phyloP scores from a whole-genome alignment of 2,113 vertebrate species.

The Holacanthus passer region DNA sequence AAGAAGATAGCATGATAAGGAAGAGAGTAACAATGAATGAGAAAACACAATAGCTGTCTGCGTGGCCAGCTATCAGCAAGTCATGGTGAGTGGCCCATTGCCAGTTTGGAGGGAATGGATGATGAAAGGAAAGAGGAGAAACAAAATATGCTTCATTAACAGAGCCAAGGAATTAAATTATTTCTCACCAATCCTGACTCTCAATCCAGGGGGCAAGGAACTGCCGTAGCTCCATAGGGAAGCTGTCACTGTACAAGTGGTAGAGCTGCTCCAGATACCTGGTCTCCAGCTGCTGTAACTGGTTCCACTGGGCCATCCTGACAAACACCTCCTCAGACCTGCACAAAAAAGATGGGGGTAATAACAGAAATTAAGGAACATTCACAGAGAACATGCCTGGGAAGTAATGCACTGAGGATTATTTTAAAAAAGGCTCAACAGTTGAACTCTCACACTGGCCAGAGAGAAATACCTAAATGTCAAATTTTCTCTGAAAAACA shows the following conservation, averaged over 20 bases:
- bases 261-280: conserved; percentile 98
- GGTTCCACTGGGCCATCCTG: conserved; percentile 99
- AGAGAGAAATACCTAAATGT: conserved; percentile 32
- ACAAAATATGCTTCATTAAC: background rate
- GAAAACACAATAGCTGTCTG: conserved; percentile 5
- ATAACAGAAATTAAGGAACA: background rate
- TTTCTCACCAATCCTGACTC: conserved; percentile 95
- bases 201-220: conserved; percentile 99
- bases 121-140: background rate
- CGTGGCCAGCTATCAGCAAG: background rate
- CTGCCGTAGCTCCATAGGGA: conserved; percentile 98
- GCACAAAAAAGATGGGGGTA: background rate
- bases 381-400: background rate
- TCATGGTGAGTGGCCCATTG: conserved; percentile 8
- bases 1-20: background rate
- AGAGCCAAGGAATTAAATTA: background rate
- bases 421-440: background rate
- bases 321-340: conserved; percentile 55
- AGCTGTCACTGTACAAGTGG: conserved; percentile 98
- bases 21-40: background rate
- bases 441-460: background rate
- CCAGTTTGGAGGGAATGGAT: background rate
- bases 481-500: conserved; percentile 45
- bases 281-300: conserved; percentile 97
- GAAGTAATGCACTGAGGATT: background rate